phyloP scores from a whole-genome alignment of 1,140 invertebrate genomes.

The Drosophila mauritiana region DNA sequence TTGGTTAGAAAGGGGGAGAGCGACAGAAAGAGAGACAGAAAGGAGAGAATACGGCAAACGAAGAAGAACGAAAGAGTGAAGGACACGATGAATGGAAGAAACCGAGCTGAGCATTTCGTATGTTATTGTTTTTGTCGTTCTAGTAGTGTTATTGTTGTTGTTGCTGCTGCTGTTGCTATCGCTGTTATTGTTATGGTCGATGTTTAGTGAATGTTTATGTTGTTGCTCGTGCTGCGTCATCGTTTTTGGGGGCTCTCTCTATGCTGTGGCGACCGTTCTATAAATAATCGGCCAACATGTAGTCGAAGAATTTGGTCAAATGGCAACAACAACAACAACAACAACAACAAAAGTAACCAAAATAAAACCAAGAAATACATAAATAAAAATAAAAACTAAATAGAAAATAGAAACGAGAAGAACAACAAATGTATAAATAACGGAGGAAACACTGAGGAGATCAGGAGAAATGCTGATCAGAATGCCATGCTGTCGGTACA shows the following conservation, averaged over 20 bases:
- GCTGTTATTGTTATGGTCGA: slow-evolving; percentile 36
- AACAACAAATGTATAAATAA: slow-evolving; percentile 11
- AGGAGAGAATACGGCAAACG: neutral
- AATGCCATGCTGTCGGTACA: slow-evolving; percentile 39
- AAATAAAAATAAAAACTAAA: slow-evolving; percentile 8
- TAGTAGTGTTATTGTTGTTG: slow-evolving; percentile 6
- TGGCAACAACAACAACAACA: slow-evolving; percentile 40
- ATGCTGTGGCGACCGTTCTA: slow-evolving; percentile 60
- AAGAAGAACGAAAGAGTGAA: slow-evolving; percentile 5
- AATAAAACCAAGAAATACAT: slow-evolving; percentile 38
- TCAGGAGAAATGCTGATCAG: slow-evolving; percentile 25
- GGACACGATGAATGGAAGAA: slow-evolving; percentile 26
- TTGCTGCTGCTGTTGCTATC: slow-evolving; percentile 40
- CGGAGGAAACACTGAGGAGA: neutral
- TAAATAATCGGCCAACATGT: slow-evolving; percentile 66
- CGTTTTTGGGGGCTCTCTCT: slow-evolving; percentile 36
- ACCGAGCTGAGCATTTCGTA: slow-evolving; percentile 7
- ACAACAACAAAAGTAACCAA: slow-evolving; percentile 26
- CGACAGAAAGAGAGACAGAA: neutral
- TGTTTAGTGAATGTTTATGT: slow-evolving; percentile 28
- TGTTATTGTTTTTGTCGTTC: slow-evolving; percentile 21
- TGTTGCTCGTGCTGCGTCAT: slow-evolving; percentile 64
- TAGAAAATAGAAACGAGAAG: neutral
- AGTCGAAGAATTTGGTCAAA: slow-evolving; percentile 67
- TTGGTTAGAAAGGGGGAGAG: slow-evolving; percentile 7